Evolutionary conservation across 1,140 invertebrate genomes (phyloP).

Genomic region (Papilio aristodemus): DNA sequence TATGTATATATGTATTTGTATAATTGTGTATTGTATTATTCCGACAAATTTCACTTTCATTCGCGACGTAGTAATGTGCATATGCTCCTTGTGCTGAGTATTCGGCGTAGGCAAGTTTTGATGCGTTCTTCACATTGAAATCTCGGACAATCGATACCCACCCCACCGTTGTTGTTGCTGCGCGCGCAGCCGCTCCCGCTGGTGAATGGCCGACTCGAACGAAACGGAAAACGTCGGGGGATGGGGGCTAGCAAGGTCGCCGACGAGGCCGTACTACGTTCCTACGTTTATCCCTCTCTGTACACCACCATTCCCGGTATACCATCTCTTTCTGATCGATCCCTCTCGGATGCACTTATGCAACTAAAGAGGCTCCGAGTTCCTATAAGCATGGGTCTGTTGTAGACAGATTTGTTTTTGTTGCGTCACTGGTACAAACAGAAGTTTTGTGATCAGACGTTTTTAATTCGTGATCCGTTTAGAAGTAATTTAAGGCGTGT

Average conservation of each 20-base stretch:
- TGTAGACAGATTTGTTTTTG: slow-evolving; percentile 22
- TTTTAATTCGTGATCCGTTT: not conserved
- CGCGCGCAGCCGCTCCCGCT: slow-evolving; percentile 68
- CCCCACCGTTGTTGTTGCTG: slow-evolving; percentile 51
- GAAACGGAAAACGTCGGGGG: slow-evolving; percentile 55
- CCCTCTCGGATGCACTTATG: slow-evolving; percentile 65
- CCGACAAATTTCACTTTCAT: not conserved
- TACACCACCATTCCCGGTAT: slow-evolving; percentile 29
- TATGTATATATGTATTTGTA: too few relatives aligned
- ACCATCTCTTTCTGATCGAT: slow-evolving; percentile 52
- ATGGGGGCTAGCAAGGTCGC: slow-evolving; percentile 61
- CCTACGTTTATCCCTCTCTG: slow-evolving; percentile 55
- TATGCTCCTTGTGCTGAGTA: slow-evolving; percentile 26
- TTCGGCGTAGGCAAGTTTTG: slow-evolving; percentile 48
- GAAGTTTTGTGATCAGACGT: slow-evolving; percentile 1
- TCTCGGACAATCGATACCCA: slow-evolving; percentile 68
- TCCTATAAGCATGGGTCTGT: slow-evolving; percentile 19
- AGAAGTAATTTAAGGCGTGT: not conserved
- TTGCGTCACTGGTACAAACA: slow-evolving; percentile 22
- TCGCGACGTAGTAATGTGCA: slow-evolving; percentile 8
- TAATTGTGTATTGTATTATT: too few relatives aligned
- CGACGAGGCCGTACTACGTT: slow-evolving; percentile 66
- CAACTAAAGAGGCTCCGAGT: slow-evolving; percentile 39
- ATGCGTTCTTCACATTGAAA: slow-evolving; percentile 53
- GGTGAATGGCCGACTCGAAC: slow-evolving; percentile 67